Evolutionary conservation across 2,113 vertebrate genomes (phyloP).

Genomic region (Anas platyrhynchos): DNA sequence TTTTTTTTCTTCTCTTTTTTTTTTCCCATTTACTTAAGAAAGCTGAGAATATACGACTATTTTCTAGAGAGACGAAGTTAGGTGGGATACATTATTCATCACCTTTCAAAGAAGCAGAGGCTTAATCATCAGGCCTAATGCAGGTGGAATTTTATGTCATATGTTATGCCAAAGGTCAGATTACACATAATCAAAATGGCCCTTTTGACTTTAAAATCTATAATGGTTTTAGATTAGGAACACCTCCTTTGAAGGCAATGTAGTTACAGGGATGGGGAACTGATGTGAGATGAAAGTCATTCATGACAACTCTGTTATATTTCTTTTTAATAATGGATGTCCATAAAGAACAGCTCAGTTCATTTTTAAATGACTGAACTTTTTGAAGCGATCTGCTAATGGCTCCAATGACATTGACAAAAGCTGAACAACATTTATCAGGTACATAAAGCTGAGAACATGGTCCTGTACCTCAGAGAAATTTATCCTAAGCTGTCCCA

Average conservation of each 20-base stretch:
- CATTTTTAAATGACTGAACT: slow-evolving; percentile 56
- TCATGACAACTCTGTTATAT: slow-evolving; percentile 39
- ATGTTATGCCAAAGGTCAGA: slow-evolving; percentile 54
- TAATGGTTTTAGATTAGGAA: slow-evolving; percentile 47
- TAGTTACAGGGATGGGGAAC: not conserved
- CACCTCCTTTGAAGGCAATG: slow-evolving; percentile 15
- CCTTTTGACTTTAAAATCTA: slow-evolving; percentile 42
- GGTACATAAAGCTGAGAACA: slow-evolving; percentile 28
- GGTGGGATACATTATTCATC: slow-evolving; percentile 30
- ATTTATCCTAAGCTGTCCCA: not conserved
- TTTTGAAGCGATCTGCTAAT: slow-evolving; percentile 57
- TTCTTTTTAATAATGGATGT: slow-evolving; percentile 38
- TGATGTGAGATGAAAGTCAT: slow-evolving; percentile 58
- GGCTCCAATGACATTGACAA: slow-evolving; percentile 43
- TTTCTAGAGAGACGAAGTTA: not conserved
- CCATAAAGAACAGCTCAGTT: slow-evolving; percentile 55
- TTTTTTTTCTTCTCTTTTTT: not conserved
- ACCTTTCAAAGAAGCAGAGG: not conserved
- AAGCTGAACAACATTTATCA: slow-evolving; percentile 57
- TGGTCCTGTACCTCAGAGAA: slow-evolving; percentile 19
- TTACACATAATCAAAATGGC: slow-evolving; percentile 49
- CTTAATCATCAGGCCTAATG: slow-evolving; percentile 38
- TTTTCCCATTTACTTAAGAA: not conserved
- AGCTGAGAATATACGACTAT: not conserved
- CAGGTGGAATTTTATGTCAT: slow-evolving; percentile 45